phyloP scores from a whole-genome alignment of 2,113 vertebrate genomes.

The Forbesichthys papilliferus region DNA sequence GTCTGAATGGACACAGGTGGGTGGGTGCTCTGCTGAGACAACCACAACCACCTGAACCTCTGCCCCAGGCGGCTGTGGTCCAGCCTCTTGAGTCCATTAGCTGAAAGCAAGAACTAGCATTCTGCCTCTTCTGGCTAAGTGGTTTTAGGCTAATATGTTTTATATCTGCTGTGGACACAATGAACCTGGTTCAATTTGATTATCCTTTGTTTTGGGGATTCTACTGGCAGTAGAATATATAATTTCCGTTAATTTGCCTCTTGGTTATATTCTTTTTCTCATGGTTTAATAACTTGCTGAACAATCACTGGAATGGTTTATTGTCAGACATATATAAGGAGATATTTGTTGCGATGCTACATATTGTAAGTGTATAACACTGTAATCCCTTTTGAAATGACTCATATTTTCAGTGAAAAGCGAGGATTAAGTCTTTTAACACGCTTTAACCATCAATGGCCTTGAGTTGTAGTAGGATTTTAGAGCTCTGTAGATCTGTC shows the following conservation, averaged over 20 bases:
- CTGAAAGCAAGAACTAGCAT: conserved; percentile 1
- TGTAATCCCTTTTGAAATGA: too few species aligned
- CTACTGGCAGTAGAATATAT: conserved; percentile 16
- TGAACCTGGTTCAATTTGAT: conserved; percentile 34
- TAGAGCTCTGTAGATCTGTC: too few species aligned
- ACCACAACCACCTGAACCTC: background rate
- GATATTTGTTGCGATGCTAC: too few species aligned
- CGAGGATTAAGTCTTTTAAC: too few species aligned
- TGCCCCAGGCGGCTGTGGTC: background rate
- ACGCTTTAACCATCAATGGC: too few species aligned
- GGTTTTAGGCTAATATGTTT: conserved; percentile 21
- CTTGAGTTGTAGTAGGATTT: too few species aligned
- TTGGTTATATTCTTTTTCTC: background rate
- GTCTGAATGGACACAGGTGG: conserved; percentile 91
- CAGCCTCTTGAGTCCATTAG: conserved; percentile 21
- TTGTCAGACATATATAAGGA: too few species aligned
- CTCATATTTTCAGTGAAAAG: too few species aligned
- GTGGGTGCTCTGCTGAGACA: conserved; percentile 61
- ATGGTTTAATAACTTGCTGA: conserved; percentile 11
- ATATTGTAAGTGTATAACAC: too few species aligned
- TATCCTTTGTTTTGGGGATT: conserved; percentile 13
- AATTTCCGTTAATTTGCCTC: background rate
- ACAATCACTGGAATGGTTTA: background rate
- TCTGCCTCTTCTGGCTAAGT: background rate
- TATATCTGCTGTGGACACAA: conserved; percentile 18